Conservation (phyloP, 2,888 invertebrate species). For the Philhelius pedissequus region DNA sequence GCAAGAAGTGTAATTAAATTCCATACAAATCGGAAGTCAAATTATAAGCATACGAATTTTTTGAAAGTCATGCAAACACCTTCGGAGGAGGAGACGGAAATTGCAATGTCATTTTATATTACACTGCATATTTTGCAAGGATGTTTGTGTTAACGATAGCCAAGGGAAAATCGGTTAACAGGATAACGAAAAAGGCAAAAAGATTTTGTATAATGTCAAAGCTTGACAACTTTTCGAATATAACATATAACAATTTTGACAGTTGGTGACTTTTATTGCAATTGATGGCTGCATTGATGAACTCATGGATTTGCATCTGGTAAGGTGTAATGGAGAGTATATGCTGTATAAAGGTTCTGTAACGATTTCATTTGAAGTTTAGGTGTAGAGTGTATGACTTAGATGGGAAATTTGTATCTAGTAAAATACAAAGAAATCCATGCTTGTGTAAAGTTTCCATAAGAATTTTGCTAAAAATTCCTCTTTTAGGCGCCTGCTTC, state of each 20-base stretch:
- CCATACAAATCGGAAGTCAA: slow-evolving; percentile 48
- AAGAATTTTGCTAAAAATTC: too few species aligned
- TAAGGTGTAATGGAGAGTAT: too few species aligned
- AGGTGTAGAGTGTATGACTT: too few species aligned
- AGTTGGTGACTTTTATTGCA: not conserved
- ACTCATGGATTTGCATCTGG: too few species aligned
- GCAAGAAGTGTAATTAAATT: slow-evolving; percentile 36
- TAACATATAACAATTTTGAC: not conserved
- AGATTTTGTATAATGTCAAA: not conserved
- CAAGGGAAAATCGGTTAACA: not conserved
- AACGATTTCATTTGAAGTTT: too few species aligned
- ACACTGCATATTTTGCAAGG: not conserved
- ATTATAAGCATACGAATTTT: slow-evolving; percentile 1
- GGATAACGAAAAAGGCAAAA: not conserved
- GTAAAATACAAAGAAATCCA: too few species aligned
- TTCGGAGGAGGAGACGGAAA: not conserved
- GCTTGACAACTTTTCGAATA: not conserved
- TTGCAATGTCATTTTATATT: slow-evolving; percentile 5
- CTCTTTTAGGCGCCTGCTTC: too few species aligned
- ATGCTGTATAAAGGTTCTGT: too few species aligned
- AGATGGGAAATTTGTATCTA: too few species aligned
- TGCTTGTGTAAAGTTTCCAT: too few species aligned
- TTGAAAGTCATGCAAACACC: slow-evolving; percentile 20
- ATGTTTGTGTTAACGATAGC: not conserved
- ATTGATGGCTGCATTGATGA: too few species aligned